These are phyloP conservation scores for Babylonia areolata DNA, from an alignment of 1,140 invertebrate genomes.

Conservation along the genomic window DNA sequence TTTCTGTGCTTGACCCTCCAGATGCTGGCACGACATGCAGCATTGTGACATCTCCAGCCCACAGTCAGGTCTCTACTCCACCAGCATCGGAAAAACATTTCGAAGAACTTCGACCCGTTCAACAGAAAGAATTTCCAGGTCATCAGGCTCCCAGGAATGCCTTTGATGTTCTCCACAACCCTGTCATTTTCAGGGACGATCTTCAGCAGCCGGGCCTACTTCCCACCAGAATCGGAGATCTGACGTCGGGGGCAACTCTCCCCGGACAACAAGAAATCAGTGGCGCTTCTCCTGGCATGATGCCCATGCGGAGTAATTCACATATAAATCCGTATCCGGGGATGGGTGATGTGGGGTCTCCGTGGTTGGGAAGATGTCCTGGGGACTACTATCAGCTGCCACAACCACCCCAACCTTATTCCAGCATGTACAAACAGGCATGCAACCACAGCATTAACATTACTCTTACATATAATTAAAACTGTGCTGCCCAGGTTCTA, in stretches of 20 bases:
- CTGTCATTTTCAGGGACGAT: constrained; percentile 14
- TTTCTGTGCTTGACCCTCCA: not conserved
- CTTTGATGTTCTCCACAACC: constrained; percentile 40
- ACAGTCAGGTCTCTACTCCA: not conserved
- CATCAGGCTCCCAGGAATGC: constrained; percentile 36
- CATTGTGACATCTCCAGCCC: not conserved
- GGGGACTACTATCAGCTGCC: not conserved
- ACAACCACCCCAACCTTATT: constrained; percentile 36
- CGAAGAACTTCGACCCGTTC: constrained; percentile 40
- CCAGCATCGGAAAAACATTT: constrained; percentile 10
- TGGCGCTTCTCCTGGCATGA: not conserved
- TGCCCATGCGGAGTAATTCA: constrained; percentile 1
- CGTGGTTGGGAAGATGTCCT: constrained; percentile 16
- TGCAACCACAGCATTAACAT: constrained; percentile 73
- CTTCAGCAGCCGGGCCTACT: constrained; percentile 26
- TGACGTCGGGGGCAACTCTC: not conserved
- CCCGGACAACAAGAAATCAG: not conserved
- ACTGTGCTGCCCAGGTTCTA: not conserved
- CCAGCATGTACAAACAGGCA: constrained; percentile 50
- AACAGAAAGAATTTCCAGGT: constrained; percentile 18
- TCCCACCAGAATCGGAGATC: constrained; percentile 27
- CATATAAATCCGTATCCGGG: not conserved
- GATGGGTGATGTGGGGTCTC: not conserved
- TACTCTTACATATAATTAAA: constrained; percentile 69
- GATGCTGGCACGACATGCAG: not conserved